Evolutionary conservation across 2,797 vertebrate species (phyloP).

Genomic region (Sciurus carolinensis): DNA sequence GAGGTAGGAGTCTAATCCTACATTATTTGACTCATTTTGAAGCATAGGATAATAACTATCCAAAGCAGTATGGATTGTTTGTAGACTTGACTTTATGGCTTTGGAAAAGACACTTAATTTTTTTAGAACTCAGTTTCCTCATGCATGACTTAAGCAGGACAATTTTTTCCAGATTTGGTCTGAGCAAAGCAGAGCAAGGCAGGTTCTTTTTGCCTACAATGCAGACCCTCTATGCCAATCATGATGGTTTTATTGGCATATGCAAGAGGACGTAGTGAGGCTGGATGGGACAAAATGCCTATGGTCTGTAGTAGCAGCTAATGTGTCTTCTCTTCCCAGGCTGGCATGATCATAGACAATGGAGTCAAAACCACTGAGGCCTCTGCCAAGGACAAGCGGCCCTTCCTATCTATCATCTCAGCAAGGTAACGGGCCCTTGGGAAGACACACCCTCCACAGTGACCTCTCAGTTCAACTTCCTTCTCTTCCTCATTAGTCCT

Average conservation of each 20-base stretch:
- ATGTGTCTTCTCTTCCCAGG: conserved; percentile 88
- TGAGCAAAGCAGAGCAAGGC: background rate
- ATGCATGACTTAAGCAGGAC: background rate
- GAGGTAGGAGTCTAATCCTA: background rate
- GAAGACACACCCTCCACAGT: accelerated
- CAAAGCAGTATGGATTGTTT: background rate
- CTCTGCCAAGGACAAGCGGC: conserved; percentile 96
- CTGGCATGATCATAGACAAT: conserved; percentile 98
- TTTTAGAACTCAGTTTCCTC: background rate
- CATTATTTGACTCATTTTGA: background rate
- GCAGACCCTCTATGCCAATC: background rate
- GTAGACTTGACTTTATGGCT: accelerated
- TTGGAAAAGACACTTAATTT: too few species aligned
- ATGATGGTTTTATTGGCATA: background rate
- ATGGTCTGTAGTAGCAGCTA: background rate
- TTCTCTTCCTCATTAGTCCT: background rate
- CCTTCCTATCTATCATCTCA: conserved; percentile 95
- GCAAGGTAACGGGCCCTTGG: conserved; percentile 89
- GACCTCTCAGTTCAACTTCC: accelerated
- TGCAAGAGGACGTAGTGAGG: accelerated
- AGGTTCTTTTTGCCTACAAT: background rate
- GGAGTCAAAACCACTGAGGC: conserved; percentile 97
- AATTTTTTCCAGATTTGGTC: background rate
- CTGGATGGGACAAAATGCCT: background rate
- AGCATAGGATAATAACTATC: background rate